Percentiles rank a stretch among this genome's conserved stretches.
Evolutionary conservation across 2,888 invertebrate genomes (phyloP).

Genomic region (Archaeoteleia sp.): DNA sequence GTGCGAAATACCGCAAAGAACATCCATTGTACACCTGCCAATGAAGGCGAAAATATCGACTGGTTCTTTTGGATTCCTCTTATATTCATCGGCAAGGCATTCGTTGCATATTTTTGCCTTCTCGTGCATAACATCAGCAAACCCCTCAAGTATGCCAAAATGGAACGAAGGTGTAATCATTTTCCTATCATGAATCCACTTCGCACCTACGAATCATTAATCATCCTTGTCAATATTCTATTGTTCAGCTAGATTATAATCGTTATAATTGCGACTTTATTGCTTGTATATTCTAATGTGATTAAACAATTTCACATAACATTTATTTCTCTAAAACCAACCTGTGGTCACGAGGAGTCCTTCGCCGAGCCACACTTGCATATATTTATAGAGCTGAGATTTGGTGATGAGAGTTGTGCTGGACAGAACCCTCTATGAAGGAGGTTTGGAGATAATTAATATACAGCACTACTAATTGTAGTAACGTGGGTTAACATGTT

Average conservation of each 20-base stretch:
- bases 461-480: no score
- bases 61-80: constrained; percentile 51
- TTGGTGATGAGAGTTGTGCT: constrained; percentile 76
- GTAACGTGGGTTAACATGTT: no score
- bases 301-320: no score
- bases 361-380: constrained; percentile 75
- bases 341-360: constrained; percentile 76
- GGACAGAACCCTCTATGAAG: constrained; percentile 69
- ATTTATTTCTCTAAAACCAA: constrained; percentile 38
- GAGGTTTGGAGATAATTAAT: no score
- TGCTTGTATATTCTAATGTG: no score
- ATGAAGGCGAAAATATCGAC: constrained; percentile 76
- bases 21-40: constrained; percentile 76
- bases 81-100: constrained; percentile 51
- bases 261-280: no score
- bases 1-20: constrained; percentile 77
- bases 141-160: constrained; percentile 76
- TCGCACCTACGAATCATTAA: constrained; percentile 71
- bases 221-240: no score
- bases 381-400: constrained; percentile 71
- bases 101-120: constrained; percentile 76
- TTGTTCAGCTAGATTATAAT: no score
- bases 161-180: constrained; percentile 78
- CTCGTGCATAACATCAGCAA: constrained; percentile 74
- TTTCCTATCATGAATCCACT: constrained; percentile 77